Conservation (phyloP, 2,113 vertebrate genomes). For the Helogale parvula region DNA sequence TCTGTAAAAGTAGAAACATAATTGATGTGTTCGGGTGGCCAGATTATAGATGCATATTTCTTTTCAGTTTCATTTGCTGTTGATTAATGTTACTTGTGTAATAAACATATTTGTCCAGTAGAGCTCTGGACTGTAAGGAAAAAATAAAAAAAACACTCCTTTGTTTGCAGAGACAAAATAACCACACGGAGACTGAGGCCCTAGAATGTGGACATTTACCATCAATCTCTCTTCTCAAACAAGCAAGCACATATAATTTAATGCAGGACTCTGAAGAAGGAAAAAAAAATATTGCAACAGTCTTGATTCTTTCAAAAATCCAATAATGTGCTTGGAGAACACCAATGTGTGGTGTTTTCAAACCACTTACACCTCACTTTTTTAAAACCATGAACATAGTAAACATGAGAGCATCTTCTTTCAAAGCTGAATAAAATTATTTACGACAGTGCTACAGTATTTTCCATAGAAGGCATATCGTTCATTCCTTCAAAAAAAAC, state of each 20-base stretch:
- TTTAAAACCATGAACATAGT: neutral
- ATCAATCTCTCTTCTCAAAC: neutral
- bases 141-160: neutral
- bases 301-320: neutral
- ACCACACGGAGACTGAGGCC: neutral
- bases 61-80: constrained; percentile 34
- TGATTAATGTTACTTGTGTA: constrained; percentile 26
- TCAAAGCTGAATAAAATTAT: constrained; percentile 14
- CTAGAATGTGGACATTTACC: neutral
- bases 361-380: constrained; percentile 30
- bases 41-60: constrained; percentile 37
- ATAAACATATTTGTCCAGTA: constrained; percentile 1
- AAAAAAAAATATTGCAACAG: neutral
- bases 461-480: constrained; percentile 3
- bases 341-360: neutral
- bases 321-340: constrained; percentile 6
- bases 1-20: constrained; percentile 13
- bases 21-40: neutral
- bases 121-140: neutral
- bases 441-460: neutral
- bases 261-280: neutral
- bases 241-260: neutral
- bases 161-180: constrained; percentile 35
- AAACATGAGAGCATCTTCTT: constrained; percentile 19
- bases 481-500: neutral